These are phyloP conservation scores for Cyprinus carpio DNA, from an alignment of 2,113 vertebrate genomes.

Conservation along the genomic window DNA sequence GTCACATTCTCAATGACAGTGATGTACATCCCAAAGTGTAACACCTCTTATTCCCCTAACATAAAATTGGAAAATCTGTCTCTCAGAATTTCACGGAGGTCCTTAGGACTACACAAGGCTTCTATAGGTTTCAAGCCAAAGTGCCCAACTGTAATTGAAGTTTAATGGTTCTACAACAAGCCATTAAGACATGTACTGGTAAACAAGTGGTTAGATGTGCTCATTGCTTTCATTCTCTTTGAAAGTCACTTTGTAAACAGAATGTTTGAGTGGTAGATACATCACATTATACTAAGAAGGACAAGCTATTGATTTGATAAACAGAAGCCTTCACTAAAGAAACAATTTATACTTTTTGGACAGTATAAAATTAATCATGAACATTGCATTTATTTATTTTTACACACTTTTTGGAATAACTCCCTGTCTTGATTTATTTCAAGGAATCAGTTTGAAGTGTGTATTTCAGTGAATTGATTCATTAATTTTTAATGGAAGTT, in stretches of 20 bases:
- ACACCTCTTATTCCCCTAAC: conserved; percentile 54
- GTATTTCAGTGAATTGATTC: background rate
- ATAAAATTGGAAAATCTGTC: conserved; percentile 56
- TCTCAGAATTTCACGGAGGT: conserved; percentile 48
- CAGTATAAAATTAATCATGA: background rate
- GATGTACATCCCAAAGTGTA: conserved; percentile 63
- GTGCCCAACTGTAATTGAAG: conserved; percentile 39
- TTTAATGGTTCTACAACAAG: conserved; percentile 42
- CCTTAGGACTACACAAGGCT: conserved; percentile 37
- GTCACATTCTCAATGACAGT: conserved; percentile 71
- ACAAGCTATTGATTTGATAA: conserved; percentile 8
- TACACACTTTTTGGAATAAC: background rate
- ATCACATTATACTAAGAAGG: conserved; percentile 10
- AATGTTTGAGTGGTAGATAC: background rate
- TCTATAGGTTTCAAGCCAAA: conserved; percentile 31
- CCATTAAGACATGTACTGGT: conserved; percentile 43
- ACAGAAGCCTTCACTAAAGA: background rate
- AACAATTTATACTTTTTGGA: background rate
- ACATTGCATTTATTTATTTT: background rate
- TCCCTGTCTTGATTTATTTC: no score
- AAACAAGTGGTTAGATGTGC: conserved; percentile 35
- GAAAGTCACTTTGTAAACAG: background rate
- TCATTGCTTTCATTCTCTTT: conserved; percentile 30
- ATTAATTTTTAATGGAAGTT: background rate
- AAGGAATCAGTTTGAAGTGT: background rate